Conservation (phyloP, 2,113 vertebrate species). For the Coptodon rendalli region DNA sequence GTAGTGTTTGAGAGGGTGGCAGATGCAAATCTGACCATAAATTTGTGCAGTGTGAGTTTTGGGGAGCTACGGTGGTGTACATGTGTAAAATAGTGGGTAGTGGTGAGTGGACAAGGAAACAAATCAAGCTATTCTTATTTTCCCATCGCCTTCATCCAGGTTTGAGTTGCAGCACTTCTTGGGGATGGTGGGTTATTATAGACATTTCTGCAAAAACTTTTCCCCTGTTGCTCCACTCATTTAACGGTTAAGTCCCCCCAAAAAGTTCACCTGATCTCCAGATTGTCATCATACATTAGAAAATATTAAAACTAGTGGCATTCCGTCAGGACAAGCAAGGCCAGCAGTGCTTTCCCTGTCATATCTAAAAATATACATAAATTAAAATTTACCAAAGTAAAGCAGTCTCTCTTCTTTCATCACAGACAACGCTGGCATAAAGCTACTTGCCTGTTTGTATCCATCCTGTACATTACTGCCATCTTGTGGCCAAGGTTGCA, state of each 20-base stretch:
- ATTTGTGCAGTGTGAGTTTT: neutral
- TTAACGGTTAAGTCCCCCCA: neutral
- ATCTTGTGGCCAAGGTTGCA: neutral
- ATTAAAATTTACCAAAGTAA: neutral
- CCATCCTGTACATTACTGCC: neutral
- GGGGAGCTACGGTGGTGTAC: neutral
- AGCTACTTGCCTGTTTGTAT: neutral
- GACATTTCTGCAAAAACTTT: neutral
- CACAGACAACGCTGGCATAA: neutral
- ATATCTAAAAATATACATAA: neutral
- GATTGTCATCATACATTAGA: neutral
- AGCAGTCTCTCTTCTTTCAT: neutral
- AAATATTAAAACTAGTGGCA: neutral
- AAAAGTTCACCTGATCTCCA: neutral
- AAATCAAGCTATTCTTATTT: neutral
- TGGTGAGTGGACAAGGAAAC: neutral
- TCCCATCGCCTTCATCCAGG: neutral
- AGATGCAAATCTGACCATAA: neutral
- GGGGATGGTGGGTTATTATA: neutral
- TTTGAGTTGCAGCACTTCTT: neutral
- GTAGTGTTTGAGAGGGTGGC: neutral
- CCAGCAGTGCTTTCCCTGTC: neutral
- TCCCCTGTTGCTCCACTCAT: neutral
- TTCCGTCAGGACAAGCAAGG: neutral
- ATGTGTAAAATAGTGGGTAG: neutral